Conservation (phyloP, 2,113 vertebrate genomes). For the Neofelis nebulosa region DNA sequence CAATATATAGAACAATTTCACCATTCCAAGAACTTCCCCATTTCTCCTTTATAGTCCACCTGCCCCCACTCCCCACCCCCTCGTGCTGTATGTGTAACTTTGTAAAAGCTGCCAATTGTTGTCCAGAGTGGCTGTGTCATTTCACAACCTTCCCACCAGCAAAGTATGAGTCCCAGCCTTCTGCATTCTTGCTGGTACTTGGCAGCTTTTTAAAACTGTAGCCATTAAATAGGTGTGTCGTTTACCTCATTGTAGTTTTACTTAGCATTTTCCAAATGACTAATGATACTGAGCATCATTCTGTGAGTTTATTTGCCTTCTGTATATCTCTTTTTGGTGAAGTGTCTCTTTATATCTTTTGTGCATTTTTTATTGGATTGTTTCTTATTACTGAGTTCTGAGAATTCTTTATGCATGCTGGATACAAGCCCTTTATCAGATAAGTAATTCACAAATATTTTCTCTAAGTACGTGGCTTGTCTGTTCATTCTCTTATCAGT, state of each 20-base stretch:
- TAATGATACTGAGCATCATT: neutral
- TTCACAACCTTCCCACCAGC: neutral
- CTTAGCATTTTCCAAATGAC: constrained; percentile 26
- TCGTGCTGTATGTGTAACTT: neutral
- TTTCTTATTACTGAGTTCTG: neutral
- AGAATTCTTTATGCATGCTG: neutral
- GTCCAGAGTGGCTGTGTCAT: neutral
- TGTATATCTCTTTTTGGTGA: neutral
- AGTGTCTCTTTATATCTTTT: neutral
- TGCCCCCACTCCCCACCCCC: fast-evolving
- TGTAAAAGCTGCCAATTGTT: neutral
- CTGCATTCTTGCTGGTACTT: neutral
- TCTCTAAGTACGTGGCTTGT: neutral
- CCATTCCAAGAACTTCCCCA: neutral
- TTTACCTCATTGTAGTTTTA: neutral
- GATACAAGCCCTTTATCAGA: constrained; percentile 52
- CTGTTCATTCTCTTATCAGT: constrained; percentile 58
- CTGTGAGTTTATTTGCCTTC: neutral
- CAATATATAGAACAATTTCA: neutral
- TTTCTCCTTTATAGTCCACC: neutral
- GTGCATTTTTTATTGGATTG: constrained; percentile 27
- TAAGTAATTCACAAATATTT: constrained; percentile 43
- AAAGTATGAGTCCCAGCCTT: neutral
- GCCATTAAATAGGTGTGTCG: neutral
- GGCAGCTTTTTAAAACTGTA: neutral